Evolutionary conservation across 2,113 vertebrate species (phyloP).

Genomic region (Aldabrachelys gigantea): DNA sequence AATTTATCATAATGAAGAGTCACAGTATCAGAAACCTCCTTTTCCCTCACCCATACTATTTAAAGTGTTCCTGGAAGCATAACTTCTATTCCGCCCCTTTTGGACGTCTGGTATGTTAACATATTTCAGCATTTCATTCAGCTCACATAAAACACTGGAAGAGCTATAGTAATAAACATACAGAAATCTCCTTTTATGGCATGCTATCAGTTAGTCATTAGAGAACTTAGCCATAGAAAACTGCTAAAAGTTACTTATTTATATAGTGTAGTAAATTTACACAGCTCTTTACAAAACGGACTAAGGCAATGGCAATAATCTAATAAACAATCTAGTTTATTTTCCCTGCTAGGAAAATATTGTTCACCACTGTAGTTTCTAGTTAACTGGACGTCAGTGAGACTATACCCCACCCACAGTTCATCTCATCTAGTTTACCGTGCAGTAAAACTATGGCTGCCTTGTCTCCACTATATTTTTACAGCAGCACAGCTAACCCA

Average conservation of each 20-base stretch:
- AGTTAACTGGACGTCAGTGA: background rate
- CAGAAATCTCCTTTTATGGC: background rate
- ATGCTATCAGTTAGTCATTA: background rate
- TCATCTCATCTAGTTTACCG: background rate
- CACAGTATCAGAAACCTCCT: background rate
- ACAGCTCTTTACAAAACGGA: background rate
- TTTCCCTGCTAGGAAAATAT: background rate
- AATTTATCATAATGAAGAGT: background rate
- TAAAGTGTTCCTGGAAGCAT: background rate
- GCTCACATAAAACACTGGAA: background rate
- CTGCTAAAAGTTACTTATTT: background rate
- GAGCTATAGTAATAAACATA: background rate
- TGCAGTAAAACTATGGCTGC: fast-evolving
- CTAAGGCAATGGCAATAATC: background rate
- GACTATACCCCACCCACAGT: background rate
- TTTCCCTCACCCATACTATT: background rate
- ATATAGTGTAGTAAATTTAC: background rate
- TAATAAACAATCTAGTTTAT: background rate
- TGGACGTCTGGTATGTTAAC: background rate
- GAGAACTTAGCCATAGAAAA: background rate
- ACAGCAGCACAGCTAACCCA: background rate
- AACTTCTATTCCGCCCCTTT: background rate
- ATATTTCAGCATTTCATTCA: background rate
- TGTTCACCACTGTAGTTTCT: background rate
- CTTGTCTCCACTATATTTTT: background rate